phyloP scores from a whole-genome alignment of 2,797 vertebrate genomes.

The Enteromius trimaculatus region DNA sequence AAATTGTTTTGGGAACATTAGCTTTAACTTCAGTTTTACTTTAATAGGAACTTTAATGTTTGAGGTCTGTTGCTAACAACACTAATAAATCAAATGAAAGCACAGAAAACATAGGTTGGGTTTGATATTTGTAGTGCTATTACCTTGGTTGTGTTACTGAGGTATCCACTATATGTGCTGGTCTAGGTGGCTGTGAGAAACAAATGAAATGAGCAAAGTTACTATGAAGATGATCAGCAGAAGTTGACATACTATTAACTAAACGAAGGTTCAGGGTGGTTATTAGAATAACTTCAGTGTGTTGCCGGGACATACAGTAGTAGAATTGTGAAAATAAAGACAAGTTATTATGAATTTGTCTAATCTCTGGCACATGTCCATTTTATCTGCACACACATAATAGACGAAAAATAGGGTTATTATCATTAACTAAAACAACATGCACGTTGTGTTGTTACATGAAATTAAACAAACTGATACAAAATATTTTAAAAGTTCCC shows the following conservation, averaged over 20 bases:
- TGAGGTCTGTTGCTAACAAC: neutral
- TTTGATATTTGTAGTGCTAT: neutral
- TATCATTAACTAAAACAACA: neutral
- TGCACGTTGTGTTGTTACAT: too few relatives aligned
- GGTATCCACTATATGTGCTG: neutral
- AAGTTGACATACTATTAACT: neutral
- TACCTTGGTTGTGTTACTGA: slow-evolving; percentile 26
- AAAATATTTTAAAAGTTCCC: too few relatives aligned
- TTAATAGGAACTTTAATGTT: neutral
- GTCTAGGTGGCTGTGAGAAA: slow-evolving; percentile 6
- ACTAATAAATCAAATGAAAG: neutral
- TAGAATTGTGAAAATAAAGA: neutral
- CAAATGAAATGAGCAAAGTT: neutral
- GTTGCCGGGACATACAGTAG: neutral
- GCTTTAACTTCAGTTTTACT: neutral
- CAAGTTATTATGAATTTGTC: neutral
- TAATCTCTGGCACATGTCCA: neutral
- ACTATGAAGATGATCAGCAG: neutral
- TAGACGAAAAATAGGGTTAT: neutral
- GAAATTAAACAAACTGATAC: neutral
- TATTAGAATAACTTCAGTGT: neutral
- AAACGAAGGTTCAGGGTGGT: neutral
- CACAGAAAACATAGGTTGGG: neutral
- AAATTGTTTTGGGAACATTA: neutral
- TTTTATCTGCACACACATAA: neutral